Evolutionary conservation across 2,888 invertebrate species (phyloP), one percentile per base, ranked within the genome.

Genomic region (Sinotaia quadrata): DNA sequence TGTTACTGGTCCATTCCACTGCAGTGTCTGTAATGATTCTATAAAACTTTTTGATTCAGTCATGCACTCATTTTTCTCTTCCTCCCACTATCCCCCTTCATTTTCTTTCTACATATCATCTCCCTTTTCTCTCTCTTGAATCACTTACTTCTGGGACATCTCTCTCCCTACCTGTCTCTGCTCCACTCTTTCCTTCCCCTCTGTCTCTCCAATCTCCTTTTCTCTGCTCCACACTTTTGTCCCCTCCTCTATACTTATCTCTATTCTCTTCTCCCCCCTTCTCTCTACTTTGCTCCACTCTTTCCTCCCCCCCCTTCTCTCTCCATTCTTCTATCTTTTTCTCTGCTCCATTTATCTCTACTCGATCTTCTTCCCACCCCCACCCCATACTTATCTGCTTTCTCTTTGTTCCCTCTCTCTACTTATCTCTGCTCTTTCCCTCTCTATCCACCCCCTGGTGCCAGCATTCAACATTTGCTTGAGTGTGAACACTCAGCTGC

Each of bases 141-240:
- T 15, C 10, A 41, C 41, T 41, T 49, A 5, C n/a, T 49, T 49
- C 4, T 49, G n/a, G 24, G 21, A 52, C 18, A 15, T 27, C 18
- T 24, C 56, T 33, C 56, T 56, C 56, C 10, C 31, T 56, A 7
- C 33, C 31, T 56, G 12, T 41, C 41, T 41, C 41, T 41, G 12
- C 15, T 15, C 15, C 41, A 12, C 41, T 21, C 24, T 7, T 54
- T 31, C 31, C 12, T 54, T 7, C 31, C 12, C 18, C 54, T 54
- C 12, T 15, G 29, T 54, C 12, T 54, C 54, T 54, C 12, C 31
- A 10, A 4, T 54, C 54, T 54, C 12, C 8, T 31, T 54, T 7
- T 54, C 54, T 54, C 51, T 51, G 18, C 21, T 24, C 33, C 56
- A 31, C 27, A 31, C 56, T 56, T 33, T 56, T 33, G n/a, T 10